Evolutionary conservation across 2,888 invertebrate genomes (phyloP), one percentile per base, ranked within the genome.

Genomic region (Drosophila ezoana): DNA sequence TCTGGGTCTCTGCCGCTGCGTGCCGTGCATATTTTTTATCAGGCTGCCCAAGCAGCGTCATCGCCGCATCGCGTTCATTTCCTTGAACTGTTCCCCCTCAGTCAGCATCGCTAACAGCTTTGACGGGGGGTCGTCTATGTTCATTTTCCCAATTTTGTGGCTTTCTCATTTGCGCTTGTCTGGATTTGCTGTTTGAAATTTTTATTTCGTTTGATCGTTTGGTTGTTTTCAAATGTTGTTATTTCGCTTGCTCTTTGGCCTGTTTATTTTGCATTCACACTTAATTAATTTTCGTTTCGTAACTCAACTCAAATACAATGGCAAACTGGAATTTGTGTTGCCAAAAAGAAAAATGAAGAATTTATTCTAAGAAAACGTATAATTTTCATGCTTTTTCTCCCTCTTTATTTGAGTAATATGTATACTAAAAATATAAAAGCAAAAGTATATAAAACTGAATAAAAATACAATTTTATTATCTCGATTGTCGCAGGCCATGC

Each of bases 381-480:
- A 8, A 23, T 43, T 51, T 20, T 59, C 16, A 35, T 20, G 37
- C 28, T 41, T 54, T 18, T 35, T 38, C 47, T 58, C 20, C 54
- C 40, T 38, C 37, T 47, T 45, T 16, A 13, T 61, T 35, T 48
- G 54, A 62, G 44, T 40, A 63, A 75, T 48, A 54, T 47, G 45
- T 40, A 32, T 33, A 23, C 51, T 58, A 14, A 35, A 58, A 58
- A 48, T 48, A 35, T 56, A 33, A 45, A 54, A 58, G 43, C 40
- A 51, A 43, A 62, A 65, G 62, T 65, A 75, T 61, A 62, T 56
- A 79, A 52, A 68, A 23, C 32, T 54, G 49, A 72, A 64, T 72
- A 82, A 68, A 81, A 85, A 82, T 79, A 76, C 35, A 65, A 41
- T 72, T 84, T 85, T 72, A 85, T 82, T 82, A 87, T 81, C 72